Percentiles rank a stretch among this genome's conserved stretches.
phyloP scores from a whole-genome alignment of 2,113 vertebrate genomes.

The Percopsis transmontana region DNA sequence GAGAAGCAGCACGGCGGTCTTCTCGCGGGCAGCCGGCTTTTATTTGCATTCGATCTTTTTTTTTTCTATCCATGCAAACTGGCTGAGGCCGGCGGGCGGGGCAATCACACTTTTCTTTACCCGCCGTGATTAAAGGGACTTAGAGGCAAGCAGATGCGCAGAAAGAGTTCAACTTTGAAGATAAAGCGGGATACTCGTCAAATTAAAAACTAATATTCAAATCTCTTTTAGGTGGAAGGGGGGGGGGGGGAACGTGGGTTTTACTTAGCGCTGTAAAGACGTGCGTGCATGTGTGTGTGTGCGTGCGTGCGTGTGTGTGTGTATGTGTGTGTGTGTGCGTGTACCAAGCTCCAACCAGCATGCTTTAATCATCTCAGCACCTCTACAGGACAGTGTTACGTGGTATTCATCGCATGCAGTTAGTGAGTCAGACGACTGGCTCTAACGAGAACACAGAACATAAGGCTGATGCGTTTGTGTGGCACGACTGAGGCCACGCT shows the following conservation, averaged over 20 bases:
- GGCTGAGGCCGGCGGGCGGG: constrained; percentile 50
- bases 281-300: constrained; percentile 47
- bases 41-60: constrained; percentile 72
- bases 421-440: neutral
- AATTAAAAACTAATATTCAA: constrained; percentile 76
- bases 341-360: constrained; percentile 1
- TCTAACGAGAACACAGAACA: neutral
- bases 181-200: constrained; percentile 72
- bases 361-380: constrained; percentile 42
- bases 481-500: neutral
- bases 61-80: constrained; percentile 56
- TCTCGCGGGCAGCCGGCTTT: constrained; percentile 64
- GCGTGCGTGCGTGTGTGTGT: constrained; percentile 44
- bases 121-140: constrained; percentile 68
- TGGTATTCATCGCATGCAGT: neutral
- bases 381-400: constrained; percentile 7
- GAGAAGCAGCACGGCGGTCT: constrained; percentile 48
- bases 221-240: constrained; percentile 71
- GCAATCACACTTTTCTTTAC: constrained; percentile 57
- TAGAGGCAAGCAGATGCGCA: constrained; percentile 70
- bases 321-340: neutral
- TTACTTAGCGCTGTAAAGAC: constrained; percentile 42
- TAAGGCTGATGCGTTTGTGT: too few relatives aligned
- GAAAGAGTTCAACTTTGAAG: constrained; percentile 79
- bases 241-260: constrained; percentile 39